phyloP scores from a whole-genome alignment of 2,888 invertebrate genomes.

The Lottia scabra region DNA sequence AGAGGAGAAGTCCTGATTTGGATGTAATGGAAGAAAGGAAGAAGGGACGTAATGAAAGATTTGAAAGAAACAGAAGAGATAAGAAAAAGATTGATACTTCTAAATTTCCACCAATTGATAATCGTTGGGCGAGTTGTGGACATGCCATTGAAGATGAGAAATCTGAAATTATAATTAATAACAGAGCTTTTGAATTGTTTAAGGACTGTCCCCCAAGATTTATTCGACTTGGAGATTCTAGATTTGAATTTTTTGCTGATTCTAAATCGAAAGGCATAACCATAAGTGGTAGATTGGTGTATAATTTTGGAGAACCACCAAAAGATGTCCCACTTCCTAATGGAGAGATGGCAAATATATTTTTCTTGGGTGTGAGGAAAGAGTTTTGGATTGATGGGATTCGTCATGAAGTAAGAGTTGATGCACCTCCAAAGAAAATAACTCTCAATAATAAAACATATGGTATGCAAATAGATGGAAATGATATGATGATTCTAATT shows the following conservation, averaged over 20 bases:
- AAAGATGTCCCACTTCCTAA: slow-evolving; percentile 47
- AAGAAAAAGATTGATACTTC: slow-evolving; percentile 29
- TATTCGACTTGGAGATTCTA: slow-evolving; percentile 33
- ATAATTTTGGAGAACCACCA: slow-evolving; percentile 60
- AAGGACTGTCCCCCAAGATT: slow-evolving; percentile 28
- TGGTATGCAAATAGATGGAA: slow-evolving; percentile 86
- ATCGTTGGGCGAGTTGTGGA: neutral
- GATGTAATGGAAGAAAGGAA: slow-evolving; percentile 46
- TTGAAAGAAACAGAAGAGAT: slow-evolving; percentile 53
- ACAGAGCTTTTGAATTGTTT: neutral
- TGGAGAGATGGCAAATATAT: slow-evolving; percentile 44
- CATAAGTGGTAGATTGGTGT: slow-evolving; percentile 54
- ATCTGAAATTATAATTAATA: neutral
- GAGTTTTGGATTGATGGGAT: slow-evolving; percentile 64
- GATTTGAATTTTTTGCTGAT: slow-evolving; percentile 49
- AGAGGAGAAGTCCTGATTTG: slow-evolving; percentile 46
- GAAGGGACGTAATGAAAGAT: slow-evolving; percentile 62
- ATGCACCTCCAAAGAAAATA: slow-evolving; percentile 72
- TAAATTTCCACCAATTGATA: neutral
- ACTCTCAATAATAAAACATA: slow-evolving; percentile 84
- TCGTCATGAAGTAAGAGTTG: slow-evolving; percentile 60
- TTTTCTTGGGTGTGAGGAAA: slow-evolving; percentile 58
- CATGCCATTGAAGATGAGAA: neutral
- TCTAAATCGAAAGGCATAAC: slow-evolving; percentile 49
- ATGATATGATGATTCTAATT: slow-evolving; percentile 83